Conservation (phyloP, 2,797 vertebrate genomes). For the Poeciliopsis paucimaculata region DNA sequence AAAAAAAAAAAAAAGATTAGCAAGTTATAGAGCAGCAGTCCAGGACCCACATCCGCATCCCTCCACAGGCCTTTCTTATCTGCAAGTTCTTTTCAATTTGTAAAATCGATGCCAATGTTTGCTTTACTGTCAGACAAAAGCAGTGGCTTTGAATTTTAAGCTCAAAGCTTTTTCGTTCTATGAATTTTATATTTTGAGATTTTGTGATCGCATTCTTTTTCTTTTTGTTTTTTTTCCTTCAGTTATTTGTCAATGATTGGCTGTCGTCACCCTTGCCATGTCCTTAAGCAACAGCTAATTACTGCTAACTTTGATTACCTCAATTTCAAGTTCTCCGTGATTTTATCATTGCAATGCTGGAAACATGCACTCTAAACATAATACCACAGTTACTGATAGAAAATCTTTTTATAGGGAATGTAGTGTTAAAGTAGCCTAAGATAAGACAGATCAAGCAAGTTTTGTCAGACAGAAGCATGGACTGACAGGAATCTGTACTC, state of each 20-base stretch:
- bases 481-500: conserved; percentile 14
- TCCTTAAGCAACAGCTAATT: not conserved
- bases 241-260: not conserved
- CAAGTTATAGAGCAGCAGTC: conserved; percentile 27
- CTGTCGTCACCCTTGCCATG: not conserved
- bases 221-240: not conserved
- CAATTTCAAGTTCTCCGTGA: not conserved
- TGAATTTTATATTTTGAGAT: conserved; percentile 18
- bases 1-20: conserved; percentile 23
- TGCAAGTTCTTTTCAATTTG: conserved; percentile 36
- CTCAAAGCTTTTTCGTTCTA: not conserved
- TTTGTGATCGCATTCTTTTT: not conserved
- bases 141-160: conserved; percentile 24
- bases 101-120: conserved; percentile 33
- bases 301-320: conserved; percentile 1
- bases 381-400: not conserved
- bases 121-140: conserved; percentile 28
- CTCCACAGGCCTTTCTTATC: conserved; percentile 39
- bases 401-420: not conserved
- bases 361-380: conserved; percentile 10
- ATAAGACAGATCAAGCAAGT: not conserved
- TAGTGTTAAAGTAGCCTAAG: not conserved
- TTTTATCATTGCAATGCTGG: not conserved
- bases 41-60: conserved; percentile 31
- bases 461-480: conserved; percentile 7